Base-by-base conservation (phyloP, 1,140 invertebrate species). In the Holotrichia oblita region DNA sequence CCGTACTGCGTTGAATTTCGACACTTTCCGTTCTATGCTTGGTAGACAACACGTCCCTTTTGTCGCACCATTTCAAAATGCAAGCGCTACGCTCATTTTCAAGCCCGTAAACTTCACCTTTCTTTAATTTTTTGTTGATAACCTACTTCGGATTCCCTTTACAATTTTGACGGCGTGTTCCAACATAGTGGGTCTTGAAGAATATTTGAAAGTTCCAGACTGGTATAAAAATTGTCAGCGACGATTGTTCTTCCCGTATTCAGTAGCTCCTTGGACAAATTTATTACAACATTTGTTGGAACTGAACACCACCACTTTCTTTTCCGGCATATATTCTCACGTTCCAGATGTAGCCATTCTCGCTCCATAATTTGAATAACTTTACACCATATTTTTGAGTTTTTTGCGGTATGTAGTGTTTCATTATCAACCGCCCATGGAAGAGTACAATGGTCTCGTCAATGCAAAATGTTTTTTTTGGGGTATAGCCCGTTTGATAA, bases 141-240 rank as follows among this genome's bases (percentile, higher is more conserved):
- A 59, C 75, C 17, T 20, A 3, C 14, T 77, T 55, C 12, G 44
- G 75, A 77, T 55, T 77, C 55, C 22, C 8, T 59, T 77, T 59
- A 27, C 75, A 2, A 20, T 77, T 77, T 59, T 61, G 42, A 17
- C 44, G 42, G 10, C 40, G 20, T 8, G 73, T 74, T 12, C 40
- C 75, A 20, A 76, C 75, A 24, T 42, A 48, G 20, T 76, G 75
- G 14, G 72, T 87, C 20, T 85, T 80, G 80, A 40, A 89, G 80
- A 77, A 84, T 82, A 41, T 84, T 55, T 2, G 85, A 84, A 22
- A 89, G 79, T 24, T 82, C 78, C 20, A 86, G 72, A 48, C 83
- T 86, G 8, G 86, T 88, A 79, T 89, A 88, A 76, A 82, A 89
- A 81, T 88, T 88, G 75, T n/a, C n/a, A n/a, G n/a, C n/a, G n/a